Percentiles rank a stretch among this genome's conserved stretches.
Conservation (phyloP, 2,797 vertebrate genomes). For the Echeneis naucrates region DNA sequence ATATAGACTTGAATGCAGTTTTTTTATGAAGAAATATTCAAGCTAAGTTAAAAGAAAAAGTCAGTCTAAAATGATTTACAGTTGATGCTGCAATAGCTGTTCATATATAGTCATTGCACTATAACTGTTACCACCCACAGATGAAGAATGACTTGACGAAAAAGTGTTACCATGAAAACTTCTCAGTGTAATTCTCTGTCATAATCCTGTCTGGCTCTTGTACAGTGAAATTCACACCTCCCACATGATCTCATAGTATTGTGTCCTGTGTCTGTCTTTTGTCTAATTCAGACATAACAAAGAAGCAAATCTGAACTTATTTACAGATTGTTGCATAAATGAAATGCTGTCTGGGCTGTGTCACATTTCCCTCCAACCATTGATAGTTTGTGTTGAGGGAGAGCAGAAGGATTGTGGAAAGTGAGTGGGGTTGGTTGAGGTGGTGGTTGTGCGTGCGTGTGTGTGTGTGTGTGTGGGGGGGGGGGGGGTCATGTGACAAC, state of each 20-base stretch:
- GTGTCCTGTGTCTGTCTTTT: slow-evolving; percentile 29
- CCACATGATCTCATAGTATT: slow-evolving; percentile 35
- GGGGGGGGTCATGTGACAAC: slow-evolving; percentile 52
- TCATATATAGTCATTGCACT: slow-evolving; percentile 31
- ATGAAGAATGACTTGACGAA: slow-evolving; percentile 49
- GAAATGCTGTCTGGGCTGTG: slow-evolving; percentile 12
- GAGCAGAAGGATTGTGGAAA: slow-evolving; percentile 8
- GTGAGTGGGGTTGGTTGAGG: not conserved
- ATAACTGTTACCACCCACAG: slow-evolving; percentile 46
- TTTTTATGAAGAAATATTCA: slow-evolving; percentile 30
- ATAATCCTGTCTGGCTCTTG: slow-evolving; percentile 53
- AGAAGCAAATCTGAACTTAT: slow-evolving; percentile 12
- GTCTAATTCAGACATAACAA: slow-evolving; percentile 35
- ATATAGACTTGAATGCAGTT: slow-evolving; percentile 25
- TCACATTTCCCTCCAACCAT: slow-evolving; percentile 41
- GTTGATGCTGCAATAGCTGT: slow-evolving; percentile 29
- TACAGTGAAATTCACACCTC: slow-evolving; percentile 51
- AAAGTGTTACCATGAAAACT: slow-evolving; percentile 53
- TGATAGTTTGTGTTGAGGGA: slow-evolving; percentile 41
- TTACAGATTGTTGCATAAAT: slow-evolving; percentile 23
- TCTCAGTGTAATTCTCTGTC: slow-evolving; percentile 49
- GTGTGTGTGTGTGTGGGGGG: no score
- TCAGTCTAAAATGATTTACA: slow-evolving; percentile 14
- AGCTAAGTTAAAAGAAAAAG: not conserved
- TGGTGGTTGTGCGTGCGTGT: no score